Evolutionary conservation across 2,797 vertebrate genomes (phyloP).

Genomic region (Mus spretus): DNA sequence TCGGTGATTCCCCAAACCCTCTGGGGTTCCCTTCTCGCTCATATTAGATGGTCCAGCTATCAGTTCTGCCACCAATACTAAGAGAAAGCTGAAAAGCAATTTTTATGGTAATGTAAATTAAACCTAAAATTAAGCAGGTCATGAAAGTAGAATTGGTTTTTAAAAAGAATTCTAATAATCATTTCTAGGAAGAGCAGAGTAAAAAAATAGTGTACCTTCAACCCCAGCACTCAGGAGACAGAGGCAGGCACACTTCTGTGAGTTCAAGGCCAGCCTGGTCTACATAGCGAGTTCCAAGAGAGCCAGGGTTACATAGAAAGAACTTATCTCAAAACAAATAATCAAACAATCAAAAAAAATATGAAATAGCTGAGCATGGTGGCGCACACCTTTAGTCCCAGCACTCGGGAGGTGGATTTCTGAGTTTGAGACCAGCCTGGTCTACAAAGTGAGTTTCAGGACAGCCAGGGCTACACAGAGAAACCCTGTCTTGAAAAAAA

Average conservation of each 20-base stretch:
- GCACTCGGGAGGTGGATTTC: not conserved
- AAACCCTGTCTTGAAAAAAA: not conserved
- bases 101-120: not conserved
- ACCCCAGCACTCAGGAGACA: too few species aligned
- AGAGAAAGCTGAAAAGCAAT: conserved; percentile 21
- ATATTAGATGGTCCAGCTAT: not conserved
- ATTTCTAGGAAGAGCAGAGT: conserved; percentile 6
- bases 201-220: conserved; percentile 31
- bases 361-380: too few species aligned
- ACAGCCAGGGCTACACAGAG: not conserved
- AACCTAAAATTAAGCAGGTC: conserved; percentile 51
- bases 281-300: too few species aligned
- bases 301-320: too few species aligned
- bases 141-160: conserved; percentile 10
- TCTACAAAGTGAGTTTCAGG: not conserved
- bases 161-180: not conserved
- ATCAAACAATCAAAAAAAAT: too few species aligned
- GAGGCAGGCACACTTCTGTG: too few species aligned
- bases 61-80: not conserved
- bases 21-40: not conserved
- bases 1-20: not conserved
- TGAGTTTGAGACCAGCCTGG: not conserved
- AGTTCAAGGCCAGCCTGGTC: too few species aligned
- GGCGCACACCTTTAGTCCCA: too few species aligned
- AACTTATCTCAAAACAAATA: too few species aligned